Base-by-base conservation (phyloP, 2,797 vertebrate species). In the Acanthurus leucopareius region DNA sequence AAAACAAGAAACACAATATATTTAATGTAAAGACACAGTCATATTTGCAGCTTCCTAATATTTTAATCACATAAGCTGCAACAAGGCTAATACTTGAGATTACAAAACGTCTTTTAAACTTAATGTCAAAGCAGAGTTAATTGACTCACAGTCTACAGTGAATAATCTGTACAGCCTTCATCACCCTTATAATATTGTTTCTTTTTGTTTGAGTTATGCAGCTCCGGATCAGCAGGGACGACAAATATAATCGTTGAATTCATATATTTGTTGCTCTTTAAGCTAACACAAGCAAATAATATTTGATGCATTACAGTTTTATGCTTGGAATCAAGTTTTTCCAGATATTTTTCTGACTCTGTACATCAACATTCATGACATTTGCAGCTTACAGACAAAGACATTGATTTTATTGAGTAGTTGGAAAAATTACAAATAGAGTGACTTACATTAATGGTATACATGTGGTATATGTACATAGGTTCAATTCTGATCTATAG, bases 21-120 rank as follows among this genome's bases (percentile, higher is more conserved):
- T 38, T 69, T 45, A 62, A 56, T 17, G 64, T 53, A 58, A 22
- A n/a, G 45, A 66, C 51, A 64, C 44, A 62, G 35, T 65, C 59
- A 53, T 83, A 87, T 88, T 78, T 85, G 85, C 87, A 90, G 38
- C 44, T 69, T 44, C 74, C 9, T 72, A 62, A 54, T 69, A 44
- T 63, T 68, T 54, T 22, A 73, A 79, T 67, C 52, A 57, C 57
- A 56, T 11, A 61, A 28, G 32, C 49, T 65, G 19, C 38, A n/a
- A 17, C 19, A 45, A 15, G 20, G 59, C 48, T 47, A 49, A 52
- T 2, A 57, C 14, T 70, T 45, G 10, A 58, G 62, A 71, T 59
- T 59, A 62, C 53, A 67, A 38, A 49, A 40, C 42, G 75, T 14
- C 1, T 60, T 64, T 77, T 54, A 48, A 69, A 69, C 44, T 38